Evolutionary conservation across 2,113 vertebrate genomes (phyloP).

Genomic region (Amphiprion percula): DNA sequence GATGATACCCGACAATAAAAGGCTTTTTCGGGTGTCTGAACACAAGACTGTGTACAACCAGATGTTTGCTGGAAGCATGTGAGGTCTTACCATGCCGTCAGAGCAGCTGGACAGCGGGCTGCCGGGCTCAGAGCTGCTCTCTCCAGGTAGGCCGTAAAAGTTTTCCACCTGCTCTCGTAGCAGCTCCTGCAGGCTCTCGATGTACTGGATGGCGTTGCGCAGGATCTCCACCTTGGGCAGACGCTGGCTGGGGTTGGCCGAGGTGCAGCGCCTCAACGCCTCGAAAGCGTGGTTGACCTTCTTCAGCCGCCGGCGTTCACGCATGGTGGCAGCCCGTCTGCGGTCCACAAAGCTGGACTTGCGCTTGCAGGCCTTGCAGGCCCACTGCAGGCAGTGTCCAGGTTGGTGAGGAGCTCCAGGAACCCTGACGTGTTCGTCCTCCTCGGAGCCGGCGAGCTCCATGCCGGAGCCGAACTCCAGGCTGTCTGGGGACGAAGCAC

Average conservation of each 20-base stretch:
- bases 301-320: conserved; percentile 95
- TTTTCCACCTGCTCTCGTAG: conserved; percentile 94
- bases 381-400: conserved; percentile 97
- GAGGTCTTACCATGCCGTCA: conserved; percentile 91
- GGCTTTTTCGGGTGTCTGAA: not conserved
- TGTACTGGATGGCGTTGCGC: conserved; percentile 97
- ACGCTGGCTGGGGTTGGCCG: conserved; percentile 94
- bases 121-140: conserved; percentile 91
- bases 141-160: conserved; percentile 89
- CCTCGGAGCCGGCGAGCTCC: conserved; percentile 87
- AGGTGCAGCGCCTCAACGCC: conserved; percentile 93
- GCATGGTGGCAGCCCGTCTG: conserved; percentile 95
- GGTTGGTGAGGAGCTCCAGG: conserved; percentile 93
- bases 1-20: not conserved
- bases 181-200: conserved; percentile 95
- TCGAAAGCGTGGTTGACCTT: conserved; percentile 99
- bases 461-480: conserved; percentile 86
- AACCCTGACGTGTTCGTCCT: conserved; percentile 93
- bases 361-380: conserved; percentile 97
- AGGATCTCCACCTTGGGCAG: conserved; percentile 99
- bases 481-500: conserved; percentile 90
- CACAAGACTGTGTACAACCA: not conserved
- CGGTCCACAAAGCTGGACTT: conserved; percentile 94
- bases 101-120: conserved; percentile 95
- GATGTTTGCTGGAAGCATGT: conserved; percentile 3